Evolutionary conservation across 2,797 vertebrate species (phyloP).

Genomic region (Gorsachius magnificus): DNA sequence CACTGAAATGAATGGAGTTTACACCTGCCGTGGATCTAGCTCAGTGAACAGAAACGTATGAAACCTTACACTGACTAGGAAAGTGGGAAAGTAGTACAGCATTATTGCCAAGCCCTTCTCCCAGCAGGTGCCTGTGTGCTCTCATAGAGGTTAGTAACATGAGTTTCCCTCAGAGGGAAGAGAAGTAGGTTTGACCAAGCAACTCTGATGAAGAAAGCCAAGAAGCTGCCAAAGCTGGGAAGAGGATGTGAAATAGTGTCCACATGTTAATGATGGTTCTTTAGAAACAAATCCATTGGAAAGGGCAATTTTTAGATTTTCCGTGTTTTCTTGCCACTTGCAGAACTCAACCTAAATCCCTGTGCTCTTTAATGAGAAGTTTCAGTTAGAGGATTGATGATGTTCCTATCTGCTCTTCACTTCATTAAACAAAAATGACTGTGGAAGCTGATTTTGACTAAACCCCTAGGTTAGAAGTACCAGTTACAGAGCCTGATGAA

Average conservation of each 20-base stretch:
- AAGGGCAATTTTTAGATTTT: background rate
- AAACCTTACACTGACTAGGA: background rate
- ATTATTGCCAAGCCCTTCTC: background rate
- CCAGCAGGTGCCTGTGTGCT: fast-evolving
- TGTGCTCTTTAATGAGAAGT: background rate
- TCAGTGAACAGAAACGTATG: background rate
- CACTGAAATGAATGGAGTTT: background rate
- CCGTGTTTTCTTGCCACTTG: background rate
- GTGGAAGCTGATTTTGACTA: background rate
- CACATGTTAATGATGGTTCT: background rate
- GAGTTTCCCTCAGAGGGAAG: background rate
- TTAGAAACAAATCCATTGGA: background rate
- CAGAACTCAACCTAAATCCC: background rate
- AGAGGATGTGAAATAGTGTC: background rate
- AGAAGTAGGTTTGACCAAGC: background rate
- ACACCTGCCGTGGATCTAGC: background rate
- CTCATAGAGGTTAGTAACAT: background rate
- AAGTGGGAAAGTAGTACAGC: background rate
- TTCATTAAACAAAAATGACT: background rate
- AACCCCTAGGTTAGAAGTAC: background rate
- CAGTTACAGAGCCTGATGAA: background rate
- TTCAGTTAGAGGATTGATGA: background rate
- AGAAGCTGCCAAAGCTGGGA: background rate
- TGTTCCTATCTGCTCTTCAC: background rate
- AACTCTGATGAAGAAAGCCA: background rate